Percentiles rank a stretch among this genome's conserved stretches.
Evolutionary conservation across 2,797 vertebrate species (phyloP).

Genomic region (Pterois miles): DNA sequence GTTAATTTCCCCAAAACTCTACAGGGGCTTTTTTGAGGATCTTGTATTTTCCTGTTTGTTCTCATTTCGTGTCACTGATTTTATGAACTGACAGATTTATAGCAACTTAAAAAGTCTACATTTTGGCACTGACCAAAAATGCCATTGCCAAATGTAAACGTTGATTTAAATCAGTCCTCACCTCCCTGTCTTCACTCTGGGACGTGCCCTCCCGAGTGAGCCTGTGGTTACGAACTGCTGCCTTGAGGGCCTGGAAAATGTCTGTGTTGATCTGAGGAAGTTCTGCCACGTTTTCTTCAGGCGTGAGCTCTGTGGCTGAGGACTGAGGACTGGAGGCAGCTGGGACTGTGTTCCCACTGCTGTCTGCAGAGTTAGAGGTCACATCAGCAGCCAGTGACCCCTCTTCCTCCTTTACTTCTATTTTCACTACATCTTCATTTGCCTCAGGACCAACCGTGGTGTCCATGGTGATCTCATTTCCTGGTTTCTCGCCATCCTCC

Average conservation of each 20-base stretch:
- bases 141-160: not conserved
- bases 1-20: too few species aligned
- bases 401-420: not conserved
- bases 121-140: not conserved
- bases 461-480: rapidly evolving
- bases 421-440: not conserved
- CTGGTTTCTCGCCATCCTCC: not conserved
- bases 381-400: not conserved
- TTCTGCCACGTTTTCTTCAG: conserved; percentile 1
- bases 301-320: not conserved
- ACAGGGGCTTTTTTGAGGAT: too few species aligned
- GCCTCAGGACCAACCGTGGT: not conserved
- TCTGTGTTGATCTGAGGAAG: conserved; percentile 60
- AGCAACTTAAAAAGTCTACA: too few species aligned
- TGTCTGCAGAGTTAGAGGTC: not conserved
- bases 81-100: not conserved
- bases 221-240: conserved; percentile 69
- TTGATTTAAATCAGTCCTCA: not conserved
- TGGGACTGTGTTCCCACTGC: not conserved
- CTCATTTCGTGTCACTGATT: not conserved
- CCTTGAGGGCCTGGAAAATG: conserved; percentile 55
- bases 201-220: not conserved
- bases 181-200: conserved; percentile 1
- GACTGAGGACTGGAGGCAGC: not conserved
- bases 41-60: not conserved